Percentiles rank a stretch among this genome's conserved stretches.
phyloP scores from a whole-genome alignment of 1,140 invertebrate genomes.

The Drosophila rhopaloa region DNA sequence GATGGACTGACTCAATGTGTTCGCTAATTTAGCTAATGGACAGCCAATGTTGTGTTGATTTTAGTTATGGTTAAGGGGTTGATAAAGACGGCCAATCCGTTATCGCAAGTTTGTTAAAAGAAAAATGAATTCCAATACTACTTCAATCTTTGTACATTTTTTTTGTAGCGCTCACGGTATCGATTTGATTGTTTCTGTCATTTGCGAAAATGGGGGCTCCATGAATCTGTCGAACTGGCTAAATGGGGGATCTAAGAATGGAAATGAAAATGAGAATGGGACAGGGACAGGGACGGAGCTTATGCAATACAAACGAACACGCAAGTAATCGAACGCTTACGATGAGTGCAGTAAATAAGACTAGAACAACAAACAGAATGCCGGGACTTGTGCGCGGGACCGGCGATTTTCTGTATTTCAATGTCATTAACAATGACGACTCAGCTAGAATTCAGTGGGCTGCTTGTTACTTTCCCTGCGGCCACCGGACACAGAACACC shows the following conservation, averaged over 20 bases:
- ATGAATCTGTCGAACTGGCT: slow-evolving; percentile 10
- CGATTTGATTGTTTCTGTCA: slow-evolving; percentile 19
- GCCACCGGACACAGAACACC: not conserved
- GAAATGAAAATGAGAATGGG: not conserved
- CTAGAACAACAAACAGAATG: slow-evolving; percentile 50
- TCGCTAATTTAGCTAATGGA: not conserved
- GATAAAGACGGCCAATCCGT: too few relatives aligned
- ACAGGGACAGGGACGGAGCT: slow-evolving; percentile 1
- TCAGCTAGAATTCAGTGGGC: slow-evolving; percentile 61
- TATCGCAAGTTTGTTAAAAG: not conserved
- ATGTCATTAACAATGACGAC: slow-evolving; percentile 70
- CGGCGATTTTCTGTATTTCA: slow-evolving; percentile 57
- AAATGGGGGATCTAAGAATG: not conserved
- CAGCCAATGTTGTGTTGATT: not conserved
- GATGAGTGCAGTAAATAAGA: slow-evolving; percentile 42
- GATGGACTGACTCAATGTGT: too few relatives aligned
- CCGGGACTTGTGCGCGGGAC: slow-evolving; percentile 10
- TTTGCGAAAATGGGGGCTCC: slow-evolving; percentile 3
- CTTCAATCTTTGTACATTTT: not conserved
- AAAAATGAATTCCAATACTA: too few relatives aligned
- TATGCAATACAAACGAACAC: slow-evolving; percentile 39
- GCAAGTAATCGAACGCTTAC: slow-evolving; percentile 53
- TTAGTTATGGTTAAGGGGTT: too few relatives aligned
- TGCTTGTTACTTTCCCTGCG: slow-evolving; percentile 38
- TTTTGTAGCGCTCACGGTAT: slow-evolving; percentile 3